phyloP scores from a whole-genome alignment of 2,888 invertebrate species.

The Dermolepida albohirtum region DNA sequence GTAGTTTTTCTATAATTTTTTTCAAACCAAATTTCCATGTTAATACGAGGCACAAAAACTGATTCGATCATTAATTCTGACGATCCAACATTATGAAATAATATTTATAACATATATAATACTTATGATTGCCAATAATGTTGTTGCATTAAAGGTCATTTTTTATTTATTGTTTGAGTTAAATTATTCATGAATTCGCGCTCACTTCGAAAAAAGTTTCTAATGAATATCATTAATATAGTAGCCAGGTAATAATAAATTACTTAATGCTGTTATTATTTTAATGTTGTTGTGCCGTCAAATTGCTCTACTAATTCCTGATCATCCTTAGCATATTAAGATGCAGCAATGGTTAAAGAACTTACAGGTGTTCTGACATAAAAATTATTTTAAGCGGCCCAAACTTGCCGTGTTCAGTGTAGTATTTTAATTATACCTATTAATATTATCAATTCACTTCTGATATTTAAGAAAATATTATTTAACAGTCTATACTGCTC shows the following conservation, averaged over 20 bases:
- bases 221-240: constrained; percentile 23
- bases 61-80: constrained; percentile 18
- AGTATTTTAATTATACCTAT: no score
- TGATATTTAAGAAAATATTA: no score
- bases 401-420: no score
- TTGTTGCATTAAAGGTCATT: constrained; percentile 4
- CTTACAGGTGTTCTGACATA: no score
- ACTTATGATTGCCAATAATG: constrained; percentile 3
- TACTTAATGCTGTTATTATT: constrained; percentile 18
- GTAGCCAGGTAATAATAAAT: constrained; percentile 11
- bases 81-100: constrained; percentile 26
- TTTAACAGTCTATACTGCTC: no score
- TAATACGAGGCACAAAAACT: constrained; percentile 1
- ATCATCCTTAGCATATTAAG: no score
- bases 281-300: background rate
- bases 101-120: constrained; percentile 25
- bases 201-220: constrained; percentile 3
- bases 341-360: no score
- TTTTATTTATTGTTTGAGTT: constrained; percentile 3
- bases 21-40: constrained; percentile 6
- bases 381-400: no score
- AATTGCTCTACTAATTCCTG: no score
- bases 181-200: constrained; percentile 30
- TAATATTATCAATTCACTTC: no score
- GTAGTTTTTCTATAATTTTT: constrained; percentile 1